phyloP scores from a whole-genome alignment of 2,113 vertebrate genomes.

The Pluvianellus socialis region DNA sequence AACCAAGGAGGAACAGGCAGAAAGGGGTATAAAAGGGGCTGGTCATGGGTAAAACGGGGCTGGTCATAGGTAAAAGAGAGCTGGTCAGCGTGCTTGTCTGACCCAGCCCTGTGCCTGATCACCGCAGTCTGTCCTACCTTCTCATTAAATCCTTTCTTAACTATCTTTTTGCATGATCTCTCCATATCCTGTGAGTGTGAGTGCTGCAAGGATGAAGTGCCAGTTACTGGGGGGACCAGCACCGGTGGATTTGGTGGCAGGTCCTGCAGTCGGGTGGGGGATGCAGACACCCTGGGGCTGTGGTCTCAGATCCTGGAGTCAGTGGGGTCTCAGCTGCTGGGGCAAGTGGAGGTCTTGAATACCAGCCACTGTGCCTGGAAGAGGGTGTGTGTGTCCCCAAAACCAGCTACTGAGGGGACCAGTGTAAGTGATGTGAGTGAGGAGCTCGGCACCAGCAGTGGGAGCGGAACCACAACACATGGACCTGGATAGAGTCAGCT shows the following conservation, averaged over 20 bases:
- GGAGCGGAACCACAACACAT: background rate
- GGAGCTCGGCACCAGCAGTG: background rate
- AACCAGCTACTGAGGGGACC: background rate
- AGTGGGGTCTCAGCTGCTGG: background rate
- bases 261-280: background rate
- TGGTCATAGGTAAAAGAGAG: background rate
- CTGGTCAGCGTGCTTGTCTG: background rate
- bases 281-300: background rate
- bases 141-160: background rate
- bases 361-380: too few relatives aligned
- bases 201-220: background rate
- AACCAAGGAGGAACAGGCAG: background rate
- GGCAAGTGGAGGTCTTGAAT: background rate
- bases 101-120: background rate
- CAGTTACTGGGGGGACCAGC: background rate
- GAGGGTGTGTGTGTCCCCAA: background rate
- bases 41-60: background rate
- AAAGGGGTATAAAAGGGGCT: background rate
- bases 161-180: rapidly evolving
- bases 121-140: too few relatives aligned
- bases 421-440: background rate
- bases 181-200: background rate
- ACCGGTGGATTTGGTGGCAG: background rate
- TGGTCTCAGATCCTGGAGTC: background rate
- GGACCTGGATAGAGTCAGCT: background rate